Evolutionary conservation across 92 coral and sea anemone species (phyloP), one percentile per base, ranked within the genome.

Genomic region (Porites evermanni): DNA sequence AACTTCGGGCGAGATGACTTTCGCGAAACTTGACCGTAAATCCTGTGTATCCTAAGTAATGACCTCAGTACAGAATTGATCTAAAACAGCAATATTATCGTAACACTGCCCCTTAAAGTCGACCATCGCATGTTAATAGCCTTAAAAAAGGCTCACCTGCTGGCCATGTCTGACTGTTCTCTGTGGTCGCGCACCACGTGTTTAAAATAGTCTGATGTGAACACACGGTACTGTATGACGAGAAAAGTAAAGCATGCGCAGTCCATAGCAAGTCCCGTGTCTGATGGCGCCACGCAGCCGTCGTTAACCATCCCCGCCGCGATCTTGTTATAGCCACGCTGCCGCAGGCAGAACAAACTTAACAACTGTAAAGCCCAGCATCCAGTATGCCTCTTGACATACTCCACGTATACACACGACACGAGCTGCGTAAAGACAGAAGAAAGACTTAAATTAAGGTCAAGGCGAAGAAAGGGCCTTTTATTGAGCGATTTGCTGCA

Each of bases 191-290:
- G 84, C 18, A 93, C 95, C 38, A 96, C 99, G 90, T 93, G 96
- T 67, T 91, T 84, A 87, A 96, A 96, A 76, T 96, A 96, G 71
- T 91, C 95, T 56, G 98, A 95, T 11, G 98, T 79, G 88, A 96
- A 96, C 72, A 96, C 92, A 53, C 99, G 89, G 81, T 93, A 90
- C 70, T 96, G 99, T 61, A 95, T 76, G 65, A 96, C 89, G 44
- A 96, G 94, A 72, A 96, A 95, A 2, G 96, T 93, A 84, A 96
- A 89, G 79, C 99, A 96, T 38, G 98, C 94, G 88, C 99, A 96
- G 94, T 96, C 99, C 99, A 96, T 96, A 16, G 99, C 96, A 9
- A 96, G 95, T 24, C 99, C 99, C 8, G 99, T 95, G 90, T 96
- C 99, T 79, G 93, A 96, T 12, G 99, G 99, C 52, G 98, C 96